Percentiles rank a stretch among this genome's conserved stretches.
phyloP scores from a whole-genome alignment of 2,888 invertebrate genomes.

The Ctena decussata region DNA sequence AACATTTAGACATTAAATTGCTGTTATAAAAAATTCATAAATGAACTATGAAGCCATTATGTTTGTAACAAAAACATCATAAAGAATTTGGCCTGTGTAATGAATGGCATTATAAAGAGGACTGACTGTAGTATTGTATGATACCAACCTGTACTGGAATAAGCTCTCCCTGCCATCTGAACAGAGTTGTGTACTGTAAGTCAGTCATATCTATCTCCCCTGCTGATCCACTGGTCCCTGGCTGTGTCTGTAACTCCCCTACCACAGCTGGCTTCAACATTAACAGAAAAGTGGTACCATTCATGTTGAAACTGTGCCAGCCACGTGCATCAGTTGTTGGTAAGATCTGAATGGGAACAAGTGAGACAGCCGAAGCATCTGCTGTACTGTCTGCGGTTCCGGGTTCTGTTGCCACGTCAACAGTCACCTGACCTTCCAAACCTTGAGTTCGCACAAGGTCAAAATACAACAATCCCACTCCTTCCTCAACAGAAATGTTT shows the following conservation, averaged over 20 bases:
- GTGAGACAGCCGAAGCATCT: constrained; percentile 65
- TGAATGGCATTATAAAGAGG: too few relatives aligned
- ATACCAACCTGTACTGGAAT: constrained; percentile 78
- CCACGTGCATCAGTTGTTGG: neutral
- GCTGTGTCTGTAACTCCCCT: constrained; percentile 68
- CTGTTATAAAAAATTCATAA: too few relatives aligned
- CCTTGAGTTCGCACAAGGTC: constrained; percentile 82
- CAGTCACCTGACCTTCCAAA: constrained; percentile 76
- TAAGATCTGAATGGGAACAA: constrained; percentile 69
- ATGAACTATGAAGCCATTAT: too few relatives aligned
- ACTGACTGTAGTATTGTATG: too few relatives aligned
- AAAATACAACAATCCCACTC: constrained; percentile 76
- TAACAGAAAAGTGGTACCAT: constrained; percentile 76
- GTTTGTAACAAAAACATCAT: too few relatives aligned
- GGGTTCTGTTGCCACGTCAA: constrained; percentile 80
- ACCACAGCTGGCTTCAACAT: constrained; percentile 75
- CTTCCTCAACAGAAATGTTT: constrained; percentile 80
- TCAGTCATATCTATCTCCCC: constrained; percentile 67
- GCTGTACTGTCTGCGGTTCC: constrained; percentile 75
- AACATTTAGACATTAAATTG: too few relatives aligned
- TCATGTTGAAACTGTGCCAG: constrained; percentile 78
- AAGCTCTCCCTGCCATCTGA: constrained; percentile 84
- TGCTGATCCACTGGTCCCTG: constrained; percentile 67
- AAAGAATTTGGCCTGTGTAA: too few relatives aligned
- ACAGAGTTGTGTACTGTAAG: constrained; percentile 74